Conservation (phyloP, 2,797 vertebrate species). For the Trichosurus vulpecula region DNA sequence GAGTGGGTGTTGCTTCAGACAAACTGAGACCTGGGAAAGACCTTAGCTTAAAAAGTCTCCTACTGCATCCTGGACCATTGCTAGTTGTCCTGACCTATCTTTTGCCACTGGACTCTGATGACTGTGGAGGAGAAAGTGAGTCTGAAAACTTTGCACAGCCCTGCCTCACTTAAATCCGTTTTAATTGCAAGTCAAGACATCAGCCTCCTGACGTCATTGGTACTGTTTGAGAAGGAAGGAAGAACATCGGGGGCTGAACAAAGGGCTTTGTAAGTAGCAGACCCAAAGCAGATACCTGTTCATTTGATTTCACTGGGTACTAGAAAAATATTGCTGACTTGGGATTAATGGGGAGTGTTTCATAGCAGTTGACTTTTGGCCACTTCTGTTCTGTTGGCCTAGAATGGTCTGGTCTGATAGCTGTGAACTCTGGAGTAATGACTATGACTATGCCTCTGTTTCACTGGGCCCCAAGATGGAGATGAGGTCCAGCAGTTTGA, state of each 20-base stretch:
- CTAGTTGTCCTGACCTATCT: too few relatives aligned
- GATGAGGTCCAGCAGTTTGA: neutral
- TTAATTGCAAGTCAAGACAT: too few relatives aligned
- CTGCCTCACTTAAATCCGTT: too few relatives aligned
- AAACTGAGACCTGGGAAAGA: too few relatives aligned
- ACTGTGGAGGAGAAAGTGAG: too few relatives aligned
- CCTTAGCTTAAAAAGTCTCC: too few relatives aligned
- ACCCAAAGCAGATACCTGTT: neutral
- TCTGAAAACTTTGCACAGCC: too few relatives aligned
- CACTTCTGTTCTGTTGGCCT: neutral
- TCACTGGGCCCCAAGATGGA: neutral
- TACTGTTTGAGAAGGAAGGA: neutral
- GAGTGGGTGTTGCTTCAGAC: too few relatives aligned
- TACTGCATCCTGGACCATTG: too few relatives aligned
- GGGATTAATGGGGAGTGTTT: neutral
- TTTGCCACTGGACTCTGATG: too few relatives aligned
- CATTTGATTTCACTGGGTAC: neutral
- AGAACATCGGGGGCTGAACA: neutral
- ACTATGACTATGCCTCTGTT: neutral
- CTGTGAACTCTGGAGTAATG: neutral
- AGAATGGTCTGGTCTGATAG: neutral
- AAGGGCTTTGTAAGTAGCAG: neutral
- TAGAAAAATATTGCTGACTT: neutral
- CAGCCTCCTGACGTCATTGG: too few relatives aligned
- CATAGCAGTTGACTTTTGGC: too few relatives aligned